Evolutionary conservation across 2,797 vertebrate genomes (phyloP).

Genomic region (Epinephelus awoara): DNA sequence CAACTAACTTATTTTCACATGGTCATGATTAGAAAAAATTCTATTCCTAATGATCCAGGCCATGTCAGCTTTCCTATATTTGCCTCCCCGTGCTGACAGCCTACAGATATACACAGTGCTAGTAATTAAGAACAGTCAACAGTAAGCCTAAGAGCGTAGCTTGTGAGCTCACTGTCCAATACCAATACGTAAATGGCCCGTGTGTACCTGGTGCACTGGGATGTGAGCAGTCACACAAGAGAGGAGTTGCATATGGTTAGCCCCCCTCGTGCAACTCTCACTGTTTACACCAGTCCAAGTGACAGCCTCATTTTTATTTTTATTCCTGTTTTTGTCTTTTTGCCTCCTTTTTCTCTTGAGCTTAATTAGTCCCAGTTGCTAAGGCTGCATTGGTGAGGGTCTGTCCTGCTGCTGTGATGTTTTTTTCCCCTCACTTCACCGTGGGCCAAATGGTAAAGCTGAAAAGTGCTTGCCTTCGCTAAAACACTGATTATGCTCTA

Average conservation of each 20-base stretch:
- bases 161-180: neutral
- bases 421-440: conserved; percentile 26
- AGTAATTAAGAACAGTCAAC: conserved; percentile 6
- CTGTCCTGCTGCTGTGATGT: conserved; percentile 36
- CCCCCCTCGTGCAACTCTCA: conserved; percentile 9
- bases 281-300: conserved; percentile 16
- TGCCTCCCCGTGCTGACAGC: neutral
- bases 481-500: conserved; percentile 67
- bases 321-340: conserved; percentile 26
- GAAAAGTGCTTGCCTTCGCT: conserved; percentile 72
- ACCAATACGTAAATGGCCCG: neutral
- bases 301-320: conserved; percentile 46
- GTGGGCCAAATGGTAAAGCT: conserved; percentile 51
- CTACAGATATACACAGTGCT: neutral
- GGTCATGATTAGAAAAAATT: neutral
- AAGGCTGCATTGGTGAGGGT: conserved; percentile 41
- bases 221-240: conserved; percentile 6
- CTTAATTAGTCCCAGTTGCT: conserved; percentile 62
- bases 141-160: neutral
- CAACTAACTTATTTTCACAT: neutral
- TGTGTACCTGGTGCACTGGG: conserved; percentile 25
- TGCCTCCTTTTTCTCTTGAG: conserved; percentile 25
- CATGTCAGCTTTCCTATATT: conserved; percentile 1
- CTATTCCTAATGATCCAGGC: neutral
- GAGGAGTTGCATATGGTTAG: conserved; percentile 3